Base-by-base conservation (phyloP, 1,140 invertebrate genomes). In the Temnothorax curvispinosus region DNA sequence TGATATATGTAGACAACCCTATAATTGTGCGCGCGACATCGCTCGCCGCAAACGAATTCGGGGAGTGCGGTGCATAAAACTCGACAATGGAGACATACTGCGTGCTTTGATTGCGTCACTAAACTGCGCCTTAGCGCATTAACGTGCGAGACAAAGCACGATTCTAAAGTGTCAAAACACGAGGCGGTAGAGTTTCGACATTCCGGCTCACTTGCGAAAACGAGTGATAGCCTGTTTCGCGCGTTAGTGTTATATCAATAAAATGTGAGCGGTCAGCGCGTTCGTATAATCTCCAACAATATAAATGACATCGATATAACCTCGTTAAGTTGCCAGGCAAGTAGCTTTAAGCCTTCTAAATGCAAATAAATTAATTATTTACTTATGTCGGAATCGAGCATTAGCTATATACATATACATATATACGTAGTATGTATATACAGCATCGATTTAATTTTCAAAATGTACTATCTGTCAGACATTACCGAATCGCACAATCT, bases 91-190 rank as follows among this genome's bases (percentile, higher is more conserved):
- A 88, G 72, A 80, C 65, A 52, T 89, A 90, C 86, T 89, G 81
- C 89, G 80, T 89, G 88, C 71, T 88, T 87, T 71, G 74, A 76
- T 93, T 92, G 82, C 91, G 90, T 93, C 90, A 92, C 69, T 90
- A 71, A 60, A 90, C 71, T 86, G 75, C 87, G 81, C 76, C 32
- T 56, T 56, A 74, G 71, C 41, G 69, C 32, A 47, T 32, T 44
- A 58, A 44, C 21, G 35, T 9, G 5, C n/a, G 72, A 91, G 88
- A 92, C 92, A 94, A 93, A 92, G 91, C 88, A 89, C 62, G 56
- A 54, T 65, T 54, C 35, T 77, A 11, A 91, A 92, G 89, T 92
- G 88, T 93, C 90, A 91, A 93, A 93, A 93, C 89, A 91, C n/a
- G 65, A 62, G 62, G 35, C 50, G 64, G 47, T 54, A 52, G 38